Conservation (phyloP, 2,888 invertebrate genomes). For the Luffia ferchaultella region DNA sequence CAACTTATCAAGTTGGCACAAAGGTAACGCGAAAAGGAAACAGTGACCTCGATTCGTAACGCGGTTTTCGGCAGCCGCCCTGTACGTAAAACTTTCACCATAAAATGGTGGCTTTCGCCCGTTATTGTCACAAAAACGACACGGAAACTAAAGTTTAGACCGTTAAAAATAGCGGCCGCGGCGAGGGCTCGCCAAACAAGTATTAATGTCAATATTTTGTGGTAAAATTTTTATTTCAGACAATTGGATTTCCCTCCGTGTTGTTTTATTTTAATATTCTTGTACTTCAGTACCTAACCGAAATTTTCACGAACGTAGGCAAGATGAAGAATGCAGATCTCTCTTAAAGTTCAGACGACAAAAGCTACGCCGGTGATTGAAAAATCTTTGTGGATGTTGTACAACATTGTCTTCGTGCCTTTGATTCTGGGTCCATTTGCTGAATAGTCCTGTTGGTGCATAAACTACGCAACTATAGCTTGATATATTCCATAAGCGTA, state of each 20-base stretch:
- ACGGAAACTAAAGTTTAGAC: neutral
- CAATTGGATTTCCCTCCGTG: too few relatives aligned
- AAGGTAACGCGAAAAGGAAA: neutral
- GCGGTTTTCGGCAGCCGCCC: neutral
- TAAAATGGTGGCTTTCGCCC: conserved; percentile 28
- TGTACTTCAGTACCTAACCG: too few relatives aligned
- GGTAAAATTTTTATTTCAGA: too few relatives aligned
- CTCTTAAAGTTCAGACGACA: too few relatives aligned
- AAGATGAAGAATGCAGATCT: too few relatives aligned
- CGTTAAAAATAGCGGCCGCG: neutral
- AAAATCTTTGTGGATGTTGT: too few relatives aligned
- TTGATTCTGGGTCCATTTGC: neutral
- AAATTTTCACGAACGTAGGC: too few relatives aligned
- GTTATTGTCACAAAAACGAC: conserved; percentile 30
- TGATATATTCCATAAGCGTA: neutral
- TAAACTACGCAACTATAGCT: neutral
- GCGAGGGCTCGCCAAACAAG: neutral
- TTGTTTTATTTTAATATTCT: too few relatives aligned
- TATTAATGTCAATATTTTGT: neutral
- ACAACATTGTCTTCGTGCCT: too few relatives aligned
- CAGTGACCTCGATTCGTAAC: neutral
- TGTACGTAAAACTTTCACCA: neutral
- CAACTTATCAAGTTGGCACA: neutral
- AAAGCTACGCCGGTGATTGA: too few relatives aligned
- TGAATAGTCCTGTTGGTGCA: neutral